These are phyloP conservation scores for Ophonus ardosiacus DNA, from an alignment of 2,888 invertebrate genomes.

Conservation along the genomic window DNA sequence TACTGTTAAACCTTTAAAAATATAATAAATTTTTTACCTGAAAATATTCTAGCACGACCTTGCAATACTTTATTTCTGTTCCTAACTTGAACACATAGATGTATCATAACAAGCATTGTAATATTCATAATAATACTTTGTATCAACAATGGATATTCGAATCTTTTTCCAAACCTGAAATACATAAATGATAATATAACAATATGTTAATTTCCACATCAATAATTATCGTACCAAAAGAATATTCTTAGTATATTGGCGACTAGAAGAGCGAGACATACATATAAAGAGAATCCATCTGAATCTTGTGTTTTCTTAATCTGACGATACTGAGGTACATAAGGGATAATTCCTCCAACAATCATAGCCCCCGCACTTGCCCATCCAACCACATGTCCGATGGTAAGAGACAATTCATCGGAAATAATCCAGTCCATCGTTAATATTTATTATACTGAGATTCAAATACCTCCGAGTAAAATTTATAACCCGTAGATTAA, in stretches of 20 bases:
- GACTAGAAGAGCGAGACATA: constrained; percentile 95
- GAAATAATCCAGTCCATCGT: constrained; percentile 85
- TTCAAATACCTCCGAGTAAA: background rate
- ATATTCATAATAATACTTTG: constrained; percentile 99
- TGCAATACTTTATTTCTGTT: constrained; percentile 88
- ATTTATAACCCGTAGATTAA: background rate
- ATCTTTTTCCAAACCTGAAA: constrained; percentile 97
- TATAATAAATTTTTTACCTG: constrained; percentile 80
- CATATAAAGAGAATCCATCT: constrained; percentile 97
- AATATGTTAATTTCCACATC: constrained; percentile 56
- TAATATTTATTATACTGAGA: background rate
- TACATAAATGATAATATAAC: constrained; percentile 1
- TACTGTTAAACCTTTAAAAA: no score
- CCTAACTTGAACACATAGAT: constrained; percentile 92
- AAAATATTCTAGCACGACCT: constrained; percentile 87
- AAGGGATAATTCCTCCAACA: constrained; percentile 96
- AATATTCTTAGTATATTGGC: constrained; percentile 98
- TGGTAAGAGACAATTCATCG: constrained; percentile 85
- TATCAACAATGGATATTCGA: constrained; percentile 94
- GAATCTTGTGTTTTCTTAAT: constrained; percentile 94
- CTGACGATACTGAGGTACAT: constrained; percentile 96
- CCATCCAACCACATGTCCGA: constrained; percentile 88
- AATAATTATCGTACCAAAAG: constrained; percentile 90
- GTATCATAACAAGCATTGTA: constrained; percentile 97
- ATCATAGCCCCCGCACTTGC: constrained; percentile 93